phyloP scores from a whole-genome alignment of 2,797 vertebrate species.

The Centropyge bicolor region DNA sequence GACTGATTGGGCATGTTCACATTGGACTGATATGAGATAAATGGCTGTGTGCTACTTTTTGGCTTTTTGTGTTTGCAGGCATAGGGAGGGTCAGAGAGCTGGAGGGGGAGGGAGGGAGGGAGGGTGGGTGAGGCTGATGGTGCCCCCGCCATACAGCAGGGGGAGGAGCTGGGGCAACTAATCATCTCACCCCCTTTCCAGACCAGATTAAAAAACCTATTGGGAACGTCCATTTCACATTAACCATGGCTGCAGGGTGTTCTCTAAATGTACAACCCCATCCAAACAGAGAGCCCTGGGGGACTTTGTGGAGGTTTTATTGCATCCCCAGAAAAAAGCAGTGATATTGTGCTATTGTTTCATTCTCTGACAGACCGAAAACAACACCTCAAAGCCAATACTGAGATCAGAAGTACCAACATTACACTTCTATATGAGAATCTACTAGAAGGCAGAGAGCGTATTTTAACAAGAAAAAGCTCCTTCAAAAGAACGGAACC shows the following conservation, averaged over 20 bases:
- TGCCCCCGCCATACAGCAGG: neutral
- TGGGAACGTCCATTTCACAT: constrained; percentile 15
- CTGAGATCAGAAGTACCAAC: accelerated
- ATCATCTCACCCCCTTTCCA: constrained; percentile 33
- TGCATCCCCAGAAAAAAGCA: neutral
- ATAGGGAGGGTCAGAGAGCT: neutral
- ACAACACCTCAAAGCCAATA: neutral
- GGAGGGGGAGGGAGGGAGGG: neutral
- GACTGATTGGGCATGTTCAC: constrained; percentile 17
- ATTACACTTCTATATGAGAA: neutral
- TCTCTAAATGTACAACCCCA: neutral
- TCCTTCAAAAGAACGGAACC: neutral
- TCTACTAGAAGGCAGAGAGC: too few relatives aligned
- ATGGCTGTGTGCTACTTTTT: constrained; percentile 26
- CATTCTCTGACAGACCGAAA: neutral
- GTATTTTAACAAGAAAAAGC: neutral
- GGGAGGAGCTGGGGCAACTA: constrained; percentile 37
- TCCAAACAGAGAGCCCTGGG: constrained; percentile 11
- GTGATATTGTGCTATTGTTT: neutral
- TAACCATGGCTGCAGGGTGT: constrained; percentile 9
- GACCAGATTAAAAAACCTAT: constrained; percentile 13
- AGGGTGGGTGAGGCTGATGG: neutral
- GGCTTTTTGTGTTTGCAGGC: constrained; percentile 8
- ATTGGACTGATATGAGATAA: constrained; percentile 5
- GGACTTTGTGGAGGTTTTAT: neutral